A percentile compares a stretch with the other conserved stretches of the same genome.
These are phyloP conservation scores for Xenops minutus DNA, from an alignment of 2,797 vertebrate genomes.

Conservation along the genomic window DNA sequence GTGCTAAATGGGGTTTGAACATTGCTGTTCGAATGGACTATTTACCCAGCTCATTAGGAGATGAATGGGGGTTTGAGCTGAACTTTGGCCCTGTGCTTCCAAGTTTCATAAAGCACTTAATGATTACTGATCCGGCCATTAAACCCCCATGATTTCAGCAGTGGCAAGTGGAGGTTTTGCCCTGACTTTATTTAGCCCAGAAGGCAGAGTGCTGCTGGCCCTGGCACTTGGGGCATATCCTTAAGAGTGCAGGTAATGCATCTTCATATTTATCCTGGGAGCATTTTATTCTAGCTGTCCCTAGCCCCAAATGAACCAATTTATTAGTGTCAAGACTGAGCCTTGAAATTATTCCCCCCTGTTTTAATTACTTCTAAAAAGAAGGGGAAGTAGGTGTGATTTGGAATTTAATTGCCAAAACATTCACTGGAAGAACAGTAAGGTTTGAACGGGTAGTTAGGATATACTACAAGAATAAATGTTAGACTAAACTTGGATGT, in stretches of 20 bases:
- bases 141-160: neutral
- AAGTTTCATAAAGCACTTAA: neutral
- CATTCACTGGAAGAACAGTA: neutral
- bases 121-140: neutral
- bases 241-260: neutral
- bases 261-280: neutral
- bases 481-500: neutral
- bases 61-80: neutral
- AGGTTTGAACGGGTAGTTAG: neutral
- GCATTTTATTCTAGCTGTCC: neutral
- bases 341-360: neutral
- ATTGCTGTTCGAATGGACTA: neutral
- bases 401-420: neutral
- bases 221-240: neutral
- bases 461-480: neutral
- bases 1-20: neutral
- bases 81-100: neutral
- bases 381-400: neutral
- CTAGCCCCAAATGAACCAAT: neutral
- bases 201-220: neutral
- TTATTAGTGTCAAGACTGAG: neutral
- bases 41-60: neutral
- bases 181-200: neutral
- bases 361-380: neutral
- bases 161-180: neutral